Evolutionary conservation across 2,888 invertebrate genomes (phyloP), one percentile per base, ranked within the genome.

Genomic region (Tanytarsus gracilentus): DNA sequence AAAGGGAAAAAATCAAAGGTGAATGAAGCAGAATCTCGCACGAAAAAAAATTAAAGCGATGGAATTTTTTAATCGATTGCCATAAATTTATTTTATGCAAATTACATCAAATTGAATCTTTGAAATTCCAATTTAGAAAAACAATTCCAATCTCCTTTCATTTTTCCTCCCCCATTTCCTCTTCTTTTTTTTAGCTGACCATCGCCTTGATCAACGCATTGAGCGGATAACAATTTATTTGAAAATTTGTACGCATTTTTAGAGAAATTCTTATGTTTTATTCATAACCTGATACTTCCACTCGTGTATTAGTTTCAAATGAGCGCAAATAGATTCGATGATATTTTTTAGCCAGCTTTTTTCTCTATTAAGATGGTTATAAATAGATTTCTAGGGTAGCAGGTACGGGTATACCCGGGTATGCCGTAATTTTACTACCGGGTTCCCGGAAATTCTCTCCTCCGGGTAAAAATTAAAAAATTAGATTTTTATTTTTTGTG

Each of bases 211-310:
- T n/a, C n/a, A n/a, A 44, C 26, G 21, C n/a, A 25, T 14, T 8
- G 11, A 36, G 14, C 36, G 29, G 21, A 23, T 53, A 53, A 36
- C 53, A 53, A 53, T 56, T 56, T 44, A 40, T 56, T 56, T 40
- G 39, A 21, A 21, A 30, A 52, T 56, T 56, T 16, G 23, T 40
- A 33, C 14, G 14, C 50, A 30, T 52, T 52, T 33, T n/a, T n/a
- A n/a, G n/a, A 40, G 23, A 21, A 52, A 49, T 49, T 56, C 56
- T 40, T n/a, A 56, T 56, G 56, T 56, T 56, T 56, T 56, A 56
- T 56, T 56, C 56, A 56, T 56, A 56, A 56, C 56, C 14, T 40
- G 40, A 40, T 40, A 25, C 18, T 44, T 9, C 18, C 11, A 18
- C 21, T 44, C 23, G 18, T 21, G 7, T 11, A 44, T 44, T 21